Evolutionary conservation across 2,888 invertebrate species (phyloP), one percentile per base, ranked within the genome.

Genomic region (Tholera decimalis): DNA sequence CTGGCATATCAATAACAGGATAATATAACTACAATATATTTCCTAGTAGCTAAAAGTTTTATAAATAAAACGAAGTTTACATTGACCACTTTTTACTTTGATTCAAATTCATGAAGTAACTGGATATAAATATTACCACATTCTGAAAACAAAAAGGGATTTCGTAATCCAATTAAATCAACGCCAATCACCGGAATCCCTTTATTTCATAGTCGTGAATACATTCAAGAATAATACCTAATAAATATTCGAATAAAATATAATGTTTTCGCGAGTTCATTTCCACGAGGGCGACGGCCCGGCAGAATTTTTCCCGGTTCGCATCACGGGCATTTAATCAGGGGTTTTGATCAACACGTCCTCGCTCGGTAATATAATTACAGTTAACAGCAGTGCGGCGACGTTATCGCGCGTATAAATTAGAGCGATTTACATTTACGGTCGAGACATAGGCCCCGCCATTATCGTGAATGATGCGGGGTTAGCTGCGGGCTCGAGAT

Each of bases 341-440:
- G 92, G 86, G 90, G 89, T 94, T 94, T 92, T 93, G 94, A 95
- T 95, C 95, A 94, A 93, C 94, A 94, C 93, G 94, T 94, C 94
- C 94, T 93, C 93, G 92, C 92, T 89, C 88, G 90, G 93, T 92
- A 94, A 94, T 94, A 95, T 95, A 94, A 95, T 95, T 95, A 95
- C 94, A 93, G 93, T 93, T 94, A 94, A 94, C 95, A 94, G 94
- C 94, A 92, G 92, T 91, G 92, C 92, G 92, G 91, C 90, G 94
- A 94, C 94, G 94, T 94, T 95, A 95, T 95, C 95, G 92, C 90
- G 89, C 91, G 93, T 94, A 94, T 95, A 95, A 95, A 95, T 95
- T 95, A 95, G 93, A 91, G 87, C 93, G 94, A 94, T 95, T 95
- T 95, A 94, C 95, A 95, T 95, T 94, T 92, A 92, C 91, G 92